Evolutionary conservation across 2,888 invertebrate genomes (phyloP).

Genomic region (Temnothorax rugatulus): DNA sequence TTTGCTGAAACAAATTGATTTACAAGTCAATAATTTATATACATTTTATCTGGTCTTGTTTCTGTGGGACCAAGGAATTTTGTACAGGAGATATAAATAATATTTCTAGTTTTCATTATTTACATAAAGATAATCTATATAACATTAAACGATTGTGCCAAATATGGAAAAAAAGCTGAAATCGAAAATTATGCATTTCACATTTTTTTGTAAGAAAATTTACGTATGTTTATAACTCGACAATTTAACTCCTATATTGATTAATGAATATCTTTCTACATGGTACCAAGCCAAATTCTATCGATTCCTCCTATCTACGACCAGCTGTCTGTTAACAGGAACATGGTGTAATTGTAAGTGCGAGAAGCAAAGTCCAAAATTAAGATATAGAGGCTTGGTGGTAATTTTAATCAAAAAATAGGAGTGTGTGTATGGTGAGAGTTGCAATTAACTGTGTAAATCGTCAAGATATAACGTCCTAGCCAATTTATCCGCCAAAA

Average conservation of each 20-base stretch:
- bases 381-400: slow-evolving; percentile 77
- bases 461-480: slow-evolving; percentile 74
- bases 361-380: slow-evolving; percentile 74
- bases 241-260: slow-evolving; percentile 8
- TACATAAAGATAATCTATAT: neutral
- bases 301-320: neutral
- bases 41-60: slow-evolving; percentile 36
- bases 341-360: slow-evolving; percentile 66
- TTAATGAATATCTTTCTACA: neutral
- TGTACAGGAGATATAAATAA: slow-evolving; percentile 16
- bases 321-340: slow-evolving; percentile 68
- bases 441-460: slow-evolving; percentile 76
- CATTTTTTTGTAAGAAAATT: slow-evolving; percentile 20
- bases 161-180: neutral
- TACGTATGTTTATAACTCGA: neutral
- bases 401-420: slow-evolving; percentile 78
- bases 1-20: slow-evolving; percentile 18
- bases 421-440: slow-evolving; percentile 66
- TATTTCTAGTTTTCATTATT: slow-evolving; percentile 1
- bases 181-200: neutral
- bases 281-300: neutral
- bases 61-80: slow-evolving; percentile 40
- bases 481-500: slow-evolving; percentile 80
- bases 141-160: slow-evolving; percentile 8
- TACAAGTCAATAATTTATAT: slow-evolving; percentile 35